Evolutionary conservation across 2,888 invertebrate genomes (phyloP), one percentile per base, ranked within the genome.

Genomic region (Salticus scenicus): DNA sequence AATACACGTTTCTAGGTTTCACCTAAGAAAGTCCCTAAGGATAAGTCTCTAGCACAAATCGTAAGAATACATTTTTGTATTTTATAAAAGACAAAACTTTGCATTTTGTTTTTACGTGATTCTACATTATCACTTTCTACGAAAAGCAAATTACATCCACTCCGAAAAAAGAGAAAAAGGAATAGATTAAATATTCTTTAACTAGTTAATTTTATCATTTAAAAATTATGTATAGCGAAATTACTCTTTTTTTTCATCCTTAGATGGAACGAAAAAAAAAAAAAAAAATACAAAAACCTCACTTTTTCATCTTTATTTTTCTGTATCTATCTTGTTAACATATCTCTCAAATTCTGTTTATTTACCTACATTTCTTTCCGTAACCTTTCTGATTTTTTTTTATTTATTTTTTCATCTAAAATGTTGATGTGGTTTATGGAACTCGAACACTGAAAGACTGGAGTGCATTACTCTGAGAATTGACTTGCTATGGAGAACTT

Each of bases 361-460:
- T 83, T 83, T 83, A 83, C 77, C 83, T 51, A 77, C 72, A 72
- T 77, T 72, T 81, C 75, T 12, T 64, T 41, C 37, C 66, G 28
- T 69, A 41, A 27, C 41, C 47, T 30, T 47, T 37, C 24, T 5
- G n/a, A 57, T 17, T 17, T 28, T 75, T 41, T 41, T 67, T 30
- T 42, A 27, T 10, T 20, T 66, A 24, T 17, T 28, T 37, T 66
- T 67, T 69, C 33, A 30, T 20, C 33, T 51, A 24, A 69, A 74
- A 75, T 42, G 63, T 41, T n/a, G 80, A 81, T 74, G 69, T 63
- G 41, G 27, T 57, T 63, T 7, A 37, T 33, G 41, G 75, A 63
- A 31, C 27, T 75, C 63, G 27, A 51, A 41, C 63, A 27, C 47
- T 47, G 31, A 80, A 73, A 27, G 67, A 80, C 37, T 24, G 37